Evolutionary conservation across 2,113 vertebrate species (phyloP).

Genomic region (Lagopus muta): DNA sequence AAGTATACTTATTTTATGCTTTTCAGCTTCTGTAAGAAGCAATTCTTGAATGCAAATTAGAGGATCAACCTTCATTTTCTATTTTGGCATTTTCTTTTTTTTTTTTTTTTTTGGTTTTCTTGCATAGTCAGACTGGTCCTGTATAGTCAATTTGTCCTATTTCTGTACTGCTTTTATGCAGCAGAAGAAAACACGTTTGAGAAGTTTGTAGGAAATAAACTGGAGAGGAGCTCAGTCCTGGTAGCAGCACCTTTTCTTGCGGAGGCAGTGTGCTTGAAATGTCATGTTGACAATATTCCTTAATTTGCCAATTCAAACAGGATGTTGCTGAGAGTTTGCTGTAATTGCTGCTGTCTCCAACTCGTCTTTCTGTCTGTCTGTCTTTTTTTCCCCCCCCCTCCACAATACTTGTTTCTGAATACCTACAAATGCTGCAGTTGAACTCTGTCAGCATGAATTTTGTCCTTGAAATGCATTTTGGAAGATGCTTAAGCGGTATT

Average conservation of each 20-base stretch:
- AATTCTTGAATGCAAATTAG: not conserved
- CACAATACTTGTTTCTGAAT: not conserved
- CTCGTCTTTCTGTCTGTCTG: not conserved
- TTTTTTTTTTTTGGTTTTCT: not conserved
- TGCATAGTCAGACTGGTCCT: not conserved
- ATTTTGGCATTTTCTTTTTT: too few relatives aligned
- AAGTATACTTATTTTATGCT: not conserved
- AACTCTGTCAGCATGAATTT: conserved; percentile 40
- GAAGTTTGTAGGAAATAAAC: not conserved
- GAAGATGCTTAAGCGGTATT: conserved; percentile 1
- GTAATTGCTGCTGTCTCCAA: not conserved
- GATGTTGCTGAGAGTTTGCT: not conserved
- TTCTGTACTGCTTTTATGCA: not conserved
- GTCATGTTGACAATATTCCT: not conserved
- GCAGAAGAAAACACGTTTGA: not conserved
- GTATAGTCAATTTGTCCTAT: not conserved
- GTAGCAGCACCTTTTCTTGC: not conserved
- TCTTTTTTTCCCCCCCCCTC: fast-evolving
- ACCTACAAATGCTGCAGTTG: not conserved
- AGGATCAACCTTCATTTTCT: not conserved
- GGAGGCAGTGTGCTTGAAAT: not conserved
- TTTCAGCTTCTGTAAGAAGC: not conserved
- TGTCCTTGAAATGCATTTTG: conserved; percentile 52
- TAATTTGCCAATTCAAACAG: not conserved
- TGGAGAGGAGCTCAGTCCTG: not conserved